A percentile compares a stretch with the other conserved stretches of the same genome.
Evolutionary conservation across 2,888 invertebrate genomes (phyloP).

Genomic region (Nomada fabriciana): DNA sequence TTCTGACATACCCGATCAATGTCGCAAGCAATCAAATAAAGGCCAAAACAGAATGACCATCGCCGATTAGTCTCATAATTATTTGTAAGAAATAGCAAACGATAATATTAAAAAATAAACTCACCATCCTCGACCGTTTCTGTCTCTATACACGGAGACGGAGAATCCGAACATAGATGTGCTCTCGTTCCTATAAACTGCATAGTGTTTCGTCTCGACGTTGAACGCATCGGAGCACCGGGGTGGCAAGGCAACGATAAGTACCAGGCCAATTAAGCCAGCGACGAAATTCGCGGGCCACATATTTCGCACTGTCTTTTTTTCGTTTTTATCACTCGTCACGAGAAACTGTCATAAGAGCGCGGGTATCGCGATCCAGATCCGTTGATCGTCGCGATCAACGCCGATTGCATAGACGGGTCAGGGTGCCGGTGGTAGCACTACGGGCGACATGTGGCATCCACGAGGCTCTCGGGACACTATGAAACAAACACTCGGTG

Average conservation of each 20-base stretch:
- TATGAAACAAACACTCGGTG: conserved; percentile 10
- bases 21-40: too few relatives aligned
- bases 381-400: conserved; percentile 6
- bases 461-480: conserved; percentile 49
- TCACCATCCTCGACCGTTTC: conserved; percentile 77
- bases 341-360: conserved; percentile 29
- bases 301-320: conserved; percentile 54
- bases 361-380: conserved; percentile 19
- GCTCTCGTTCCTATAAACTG: conserved; percentile 75
- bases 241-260: conserved; percentile 57
- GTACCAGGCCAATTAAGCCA: conserved; percentile 60
- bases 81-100: background rate
- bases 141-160: conserved; percentile 80
- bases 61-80: background rate
- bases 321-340: conserved; percentile 27
- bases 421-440: conserved; percentile 60
- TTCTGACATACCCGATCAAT: too few relatives aligned
- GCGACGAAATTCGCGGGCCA: conserved; percentile 65
- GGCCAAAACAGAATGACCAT: background rate
- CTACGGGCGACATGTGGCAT: conserved; percentile 69
- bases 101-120: conserved; percentile 21
- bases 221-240: conserved; percentile 76
- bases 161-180: conserved; percentile 82
- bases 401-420: background rate
- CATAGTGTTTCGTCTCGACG: conserved; percentile 80